A percentile compares a stretch with the other conserved stretches of the same genome.
phyloP scores from a whole-genome alignment of 2,797 vertebrate genomes.

The Pipistrellus kuhlii region DNA sequence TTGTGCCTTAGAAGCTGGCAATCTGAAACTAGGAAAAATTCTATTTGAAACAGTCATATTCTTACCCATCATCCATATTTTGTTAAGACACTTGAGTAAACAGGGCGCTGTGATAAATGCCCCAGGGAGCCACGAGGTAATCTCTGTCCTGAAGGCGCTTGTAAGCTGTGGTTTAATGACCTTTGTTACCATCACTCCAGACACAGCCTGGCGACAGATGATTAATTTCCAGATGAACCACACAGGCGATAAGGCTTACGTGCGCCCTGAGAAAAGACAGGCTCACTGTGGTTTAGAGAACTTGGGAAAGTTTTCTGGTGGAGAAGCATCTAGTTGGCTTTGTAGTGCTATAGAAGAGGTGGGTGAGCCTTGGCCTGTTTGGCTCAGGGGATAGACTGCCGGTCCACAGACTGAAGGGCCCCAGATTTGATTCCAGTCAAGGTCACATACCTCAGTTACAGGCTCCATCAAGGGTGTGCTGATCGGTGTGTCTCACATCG shows the following conservation, averaged over 20 bases:
- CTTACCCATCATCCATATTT: neutral
- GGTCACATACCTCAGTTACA: too few relatives aligned
- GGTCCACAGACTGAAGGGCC: too few relatives aligned
- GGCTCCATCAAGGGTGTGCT: too few relatives aligned
- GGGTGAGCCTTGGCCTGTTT: too few relatives aligned
- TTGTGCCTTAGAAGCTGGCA: neutral
- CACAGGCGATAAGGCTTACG: neutral
- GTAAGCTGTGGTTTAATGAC: constrained; percentile 8
- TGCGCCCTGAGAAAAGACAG: constrained; percentile 17
- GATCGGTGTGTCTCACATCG: too few relatives aligned
- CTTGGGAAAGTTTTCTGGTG: neutral
- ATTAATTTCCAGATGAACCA: neutral
- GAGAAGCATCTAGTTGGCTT: neutral
- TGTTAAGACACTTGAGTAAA: neutral
- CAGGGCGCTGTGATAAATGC: neutral
- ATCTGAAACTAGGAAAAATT: neutral
- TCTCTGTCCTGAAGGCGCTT: neutral
- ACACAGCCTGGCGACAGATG: neutral
- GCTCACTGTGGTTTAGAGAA: neutral
- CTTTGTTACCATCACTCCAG: constrained; percentile 23
- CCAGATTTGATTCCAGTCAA: too few relatives aligned
- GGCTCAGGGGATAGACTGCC: too few relatives aligned
- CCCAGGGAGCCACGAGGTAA: neutral
- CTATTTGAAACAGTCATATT: neutral
- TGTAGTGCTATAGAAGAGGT: neutral